Evolutionary conservation across 2,113 vertebrate genomes (phyloP).

Genomic region (Coptodon rendalli): DNA sequence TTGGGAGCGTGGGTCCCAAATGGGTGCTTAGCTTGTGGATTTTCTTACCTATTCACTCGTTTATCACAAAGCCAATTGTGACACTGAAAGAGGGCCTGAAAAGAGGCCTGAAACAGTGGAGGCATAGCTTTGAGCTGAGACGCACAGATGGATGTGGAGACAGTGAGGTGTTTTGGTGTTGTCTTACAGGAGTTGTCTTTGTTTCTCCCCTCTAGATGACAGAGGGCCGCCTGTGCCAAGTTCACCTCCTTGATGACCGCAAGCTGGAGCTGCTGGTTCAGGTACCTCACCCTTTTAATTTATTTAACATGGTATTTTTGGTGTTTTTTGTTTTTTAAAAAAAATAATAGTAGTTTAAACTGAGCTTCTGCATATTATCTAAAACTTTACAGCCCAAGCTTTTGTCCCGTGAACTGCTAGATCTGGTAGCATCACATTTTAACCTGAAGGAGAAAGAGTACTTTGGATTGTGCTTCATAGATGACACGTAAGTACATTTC

Average conservation of each 20-base stretch:
- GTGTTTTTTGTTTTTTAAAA: neutral
- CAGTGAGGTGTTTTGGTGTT: neutral
- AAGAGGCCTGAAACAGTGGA: neutral
- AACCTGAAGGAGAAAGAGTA: conserved; percentile 98
- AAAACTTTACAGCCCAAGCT: conserved; percentile 84
- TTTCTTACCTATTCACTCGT: conserved; percentile 10
- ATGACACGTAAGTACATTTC: conserved; percentile 83
- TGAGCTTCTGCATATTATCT: neutral
- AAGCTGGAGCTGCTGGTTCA: conserved; percentile 96
- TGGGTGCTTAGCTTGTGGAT: neutral
- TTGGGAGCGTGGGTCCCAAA: neutral
- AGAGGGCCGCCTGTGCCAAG: conserved; percentile 90
- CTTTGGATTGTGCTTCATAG: conserved; percentile 90
- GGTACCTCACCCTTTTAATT: conserved; percentile 62
- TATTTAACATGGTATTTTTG: neutral
- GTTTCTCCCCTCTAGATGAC: conserved; percentile 82
- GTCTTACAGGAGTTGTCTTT: conserved; percentile 1
- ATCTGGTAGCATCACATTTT: conserved; percentile 95
- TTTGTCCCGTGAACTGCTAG: conserved; percentile 87
- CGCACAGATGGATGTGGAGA: neutral
- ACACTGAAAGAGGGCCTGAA: neutral
- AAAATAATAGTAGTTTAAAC: neutral
- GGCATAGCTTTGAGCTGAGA: neutral
- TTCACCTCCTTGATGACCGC: conserved; percentile 90
- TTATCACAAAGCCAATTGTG: neutral